Evolutionary conservation across 2,888 invertebrate species (phyloP).

Genomic region (Chydorus sphaericus): DNA sequence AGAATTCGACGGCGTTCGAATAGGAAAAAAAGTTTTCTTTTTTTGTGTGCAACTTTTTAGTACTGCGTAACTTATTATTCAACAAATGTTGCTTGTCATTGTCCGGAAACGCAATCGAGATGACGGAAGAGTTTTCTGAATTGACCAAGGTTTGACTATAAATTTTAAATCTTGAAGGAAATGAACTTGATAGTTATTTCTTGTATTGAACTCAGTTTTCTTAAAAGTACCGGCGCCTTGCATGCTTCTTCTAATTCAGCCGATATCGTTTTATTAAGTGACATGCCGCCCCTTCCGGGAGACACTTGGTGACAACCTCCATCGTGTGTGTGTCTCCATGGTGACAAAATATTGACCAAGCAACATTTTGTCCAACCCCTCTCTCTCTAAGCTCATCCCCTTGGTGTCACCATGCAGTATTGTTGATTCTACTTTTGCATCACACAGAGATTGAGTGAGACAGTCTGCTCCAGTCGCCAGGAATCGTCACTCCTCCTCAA

Average conservation of each 20-base stretch:
- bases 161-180: no score
- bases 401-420: no score
- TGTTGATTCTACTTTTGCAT: no score
- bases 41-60: no score
- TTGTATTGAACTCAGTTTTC: background rate
- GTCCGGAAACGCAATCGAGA: no score
- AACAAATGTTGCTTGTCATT: no score
- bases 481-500: background rate
- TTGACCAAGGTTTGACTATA: background rate
- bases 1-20: no score
- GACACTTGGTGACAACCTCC: background rate
- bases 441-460: conserved; percentile 9
- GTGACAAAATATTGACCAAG: conserved; percentile 4
- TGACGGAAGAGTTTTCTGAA: conserved; percentile 23
- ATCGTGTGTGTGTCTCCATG: conserved; percentile 1
- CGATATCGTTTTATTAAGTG: background rate
- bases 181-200: background rate
- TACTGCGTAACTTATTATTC: no score
- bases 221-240: no score
- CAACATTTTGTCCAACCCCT: background rate
- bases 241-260: background rate
- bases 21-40: no score
- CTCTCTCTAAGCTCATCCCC: background rate
- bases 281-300: background rate
- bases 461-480: background rate